Evolutionary conservation across 2,113 vertebrate species (phyloP).

Genomic region (Eulemur macaco): DNA sequence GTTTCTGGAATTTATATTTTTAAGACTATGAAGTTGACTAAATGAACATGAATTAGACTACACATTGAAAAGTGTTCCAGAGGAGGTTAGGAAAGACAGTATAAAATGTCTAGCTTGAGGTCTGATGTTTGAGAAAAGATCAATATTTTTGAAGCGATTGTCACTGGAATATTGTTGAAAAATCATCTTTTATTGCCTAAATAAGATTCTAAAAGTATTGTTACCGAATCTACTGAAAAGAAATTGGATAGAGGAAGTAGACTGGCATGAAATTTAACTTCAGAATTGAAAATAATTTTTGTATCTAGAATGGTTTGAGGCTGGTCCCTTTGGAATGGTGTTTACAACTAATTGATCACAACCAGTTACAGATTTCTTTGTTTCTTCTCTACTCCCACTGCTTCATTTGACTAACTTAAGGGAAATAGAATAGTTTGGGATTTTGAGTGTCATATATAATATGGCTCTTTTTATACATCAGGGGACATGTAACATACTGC

Average conservation of each 20-base stretch:
- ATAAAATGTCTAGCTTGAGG: neutral
- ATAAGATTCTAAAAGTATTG: neutral
- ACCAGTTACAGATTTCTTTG: too few relatives aligned
- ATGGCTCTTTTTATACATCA: neutral
- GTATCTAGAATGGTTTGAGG: neutral
- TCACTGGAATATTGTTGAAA: constrained; percentile 18
- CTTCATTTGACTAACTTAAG: too few relatives aligned
- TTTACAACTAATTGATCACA: too few relatives aligned
- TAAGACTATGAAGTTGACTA: neutral
- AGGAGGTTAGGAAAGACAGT: neutral
- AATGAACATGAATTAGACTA: neutral
- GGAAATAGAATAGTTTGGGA: neutral
- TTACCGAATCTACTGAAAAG: neutral
- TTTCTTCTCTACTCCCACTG: too few relatives aligned
- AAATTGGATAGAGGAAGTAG: neutral
- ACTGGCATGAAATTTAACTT: constrained; percentile 30
- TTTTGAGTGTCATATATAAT: neutral
- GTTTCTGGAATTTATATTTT: constrained; percentile 38
- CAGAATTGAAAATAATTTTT: constrained; percentile 40
- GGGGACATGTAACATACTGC: neutral
- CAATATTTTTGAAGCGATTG: constrained; percentile 2
- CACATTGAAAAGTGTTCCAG: neutral
- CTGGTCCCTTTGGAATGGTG: too few relatives aligned
- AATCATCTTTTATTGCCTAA: constrained; percentile 11
- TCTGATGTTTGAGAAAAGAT: constrained; percentile 50